phyloP scores from a whole-genome alignment of 2,888 invertebrate genomes.

The Heteropelma amictum region DNA sequence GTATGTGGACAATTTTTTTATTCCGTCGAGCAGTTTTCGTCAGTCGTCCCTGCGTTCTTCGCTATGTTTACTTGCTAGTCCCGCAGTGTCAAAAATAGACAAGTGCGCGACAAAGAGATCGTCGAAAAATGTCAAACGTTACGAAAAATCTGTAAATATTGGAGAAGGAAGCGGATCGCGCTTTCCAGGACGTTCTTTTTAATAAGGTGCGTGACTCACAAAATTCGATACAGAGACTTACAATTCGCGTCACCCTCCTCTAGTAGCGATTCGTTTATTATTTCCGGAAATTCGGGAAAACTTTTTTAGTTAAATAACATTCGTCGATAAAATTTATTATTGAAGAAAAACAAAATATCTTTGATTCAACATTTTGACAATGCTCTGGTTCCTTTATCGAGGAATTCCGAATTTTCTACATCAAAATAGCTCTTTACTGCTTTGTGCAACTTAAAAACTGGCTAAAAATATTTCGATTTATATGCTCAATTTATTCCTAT shows the following conservation, averaged over 20 bases:
- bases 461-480: too few relatives aligned
- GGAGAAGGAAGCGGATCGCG: neutral
- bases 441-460: too few relatives aligned
- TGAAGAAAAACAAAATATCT: too few relatives aligned
- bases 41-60: neutral
- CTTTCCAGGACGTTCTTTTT: neutral
- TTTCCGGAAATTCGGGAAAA: neutral
- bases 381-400: too few relatives aligned
- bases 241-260: constrained; percentile 11
- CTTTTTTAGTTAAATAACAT: too few relatives aligned
- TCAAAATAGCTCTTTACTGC: too few relatives aligned
- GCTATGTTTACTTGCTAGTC: constrained; percentile 33
- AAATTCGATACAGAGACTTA: constrained; percentile 20
- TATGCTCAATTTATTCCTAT: too few relatives aligned
- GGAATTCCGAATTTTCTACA: too few relatives aligned
- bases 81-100: neutral
- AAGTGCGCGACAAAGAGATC: too few relatives aligned
- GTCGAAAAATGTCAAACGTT: constrained; percentile 23
- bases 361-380: too few relatives aligned
- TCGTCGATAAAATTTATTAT: too few relatives aligned
- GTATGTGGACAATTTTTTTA: constrained; percentile 32
- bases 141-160: constrained; percentile 24
- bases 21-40: neutral
- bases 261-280: neutral
- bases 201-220: constrained; percentile 30